Conservation (phyloP, 2,888 invertebrate species). For the Morpho helenor region DNA sequence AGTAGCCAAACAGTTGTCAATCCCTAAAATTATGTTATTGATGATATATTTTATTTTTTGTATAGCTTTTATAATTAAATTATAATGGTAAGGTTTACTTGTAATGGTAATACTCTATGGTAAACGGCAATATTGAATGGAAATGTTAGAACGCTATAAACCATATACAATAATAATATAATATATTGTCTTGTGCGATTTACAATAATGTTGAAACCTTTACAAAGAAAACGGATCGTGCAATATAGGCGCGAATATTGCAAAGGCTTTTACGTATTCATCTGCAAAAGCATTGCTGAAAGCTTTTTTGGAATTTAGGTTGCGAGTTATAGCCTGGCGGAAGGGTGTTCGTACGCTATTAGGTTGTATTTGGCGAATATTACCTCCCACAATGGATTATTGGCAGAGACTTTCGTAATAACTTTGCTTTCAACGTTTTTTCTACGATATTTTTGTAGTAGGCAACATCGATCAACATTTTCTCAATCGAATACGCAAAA, state of each 20-base stretch:
- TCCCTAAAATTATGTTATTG: too few relatives aligned
- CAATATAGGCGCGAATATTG: conserved; percentile 26
- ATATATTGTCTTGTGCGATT: conserved; percentile 11
- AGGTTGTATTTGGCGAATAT: conserved; percentile 23
- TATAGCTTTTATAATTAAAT: too few relatives aligned
- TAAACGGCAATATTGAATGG: too few relatives aligned
- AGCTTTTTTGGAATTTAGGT: conserved; percentile 31
- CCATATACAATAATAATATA: too few relatives aligned
- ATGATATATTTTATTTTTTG: too few relatives aligned
- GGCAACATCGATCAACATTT: conserved; percentile 5
- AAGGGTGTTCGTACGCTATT: conserved; percentile 20
- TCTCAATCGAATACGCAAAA: neutral
- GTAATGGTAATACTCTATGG: too few relatives aligned
- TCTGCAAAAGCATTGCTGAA: conserved; percentile 27
- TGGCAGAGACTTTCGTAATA: conserved; percentile 4
- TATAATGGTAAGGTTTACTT: too few relatives aligned
- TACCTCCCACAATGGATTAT: conserved; percentile 9
- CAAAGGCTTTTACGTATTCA: conserved; percentile 29
- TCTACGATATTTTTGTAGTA: conserved; percentile 3
- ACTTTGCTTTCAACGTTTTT: conserved; percentile 4
- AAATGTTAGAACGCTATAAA: too few relatives aligned
- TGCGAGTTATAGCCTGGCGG: conserved; percentile 25
- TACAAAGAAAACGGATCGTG: conserved; percentile 26
- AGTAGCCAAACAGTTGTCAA: too few relatives aligned
- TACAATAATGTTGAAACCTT: conserved; percentile 19